phyloP scores from a whole-genome alignment of 2,113 vertebrate species.

The Galeopterus variegatus region DNA sequence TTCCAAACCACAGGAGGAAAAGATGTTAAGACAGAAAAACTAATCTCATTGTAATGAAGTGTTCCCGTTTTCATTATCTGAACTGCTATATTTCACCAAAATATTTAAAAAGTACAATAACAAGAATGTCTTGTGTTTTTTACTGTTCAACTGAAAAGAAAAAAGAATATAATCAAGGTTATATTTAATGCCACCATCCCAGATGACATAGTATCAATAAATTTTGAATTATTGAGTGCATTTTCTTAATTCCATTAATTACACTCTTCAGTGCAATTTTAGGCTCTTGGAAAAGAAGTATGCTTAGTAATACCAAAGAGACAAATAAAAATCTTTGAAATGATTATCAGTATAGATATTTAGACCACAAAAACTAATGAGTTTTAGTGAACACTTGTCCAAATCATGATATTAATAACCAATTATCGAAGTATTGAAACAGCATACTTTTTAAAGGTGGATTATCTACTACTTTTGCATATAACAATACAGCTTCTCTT shows the following conservation, averaged over 20 bases:
- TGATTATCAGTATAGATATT: neutral
- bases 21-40: slow-evolving; percentile 56
- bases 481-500: neutral
- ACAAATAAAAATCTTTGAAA: slow-evolving; percentile 51
- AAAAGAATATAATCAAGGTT: slow-evolving; percentile 58
- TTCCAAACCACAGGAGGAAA: slow-evolving; percentile 52
- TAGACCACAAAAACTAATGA: slow-evolving; percentile 46
- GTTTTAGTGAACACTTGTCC: slow-evolving; percentile 18
- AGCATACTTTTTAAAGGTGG: neutral
- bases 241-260: slow-evolving; percentile 74
- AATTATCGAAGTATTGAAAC: slow-evolving; percentile 1
- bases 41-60: slow-evolving; percentile 69
- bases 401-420: neutral
- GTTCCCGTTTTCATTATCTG: slow-evolving; percentile 74
- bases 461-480: neutral
- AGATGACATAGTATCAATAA: slow-evolving; percentile 65
- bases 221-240: slow-evolving; percentile 55
- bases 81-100: slow-evolving; percentile 70
- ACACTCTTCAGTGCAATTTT: slow-evolving; percentile 38
- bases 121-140: slow-evolving; percentile 46
- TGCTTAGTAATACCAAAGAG: slow-evolving; percentile 52
- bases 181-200: slow-evolving; percentile 53
- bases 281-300: neutral
- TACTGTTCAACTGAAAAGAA: slow-evolving; percentile 44
- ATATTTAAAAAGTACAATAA: slow-evolving; percentile 70